Conservation (phyloP, 2,888 invertebrate genomes). For the Cetonia aurata region DNA sequence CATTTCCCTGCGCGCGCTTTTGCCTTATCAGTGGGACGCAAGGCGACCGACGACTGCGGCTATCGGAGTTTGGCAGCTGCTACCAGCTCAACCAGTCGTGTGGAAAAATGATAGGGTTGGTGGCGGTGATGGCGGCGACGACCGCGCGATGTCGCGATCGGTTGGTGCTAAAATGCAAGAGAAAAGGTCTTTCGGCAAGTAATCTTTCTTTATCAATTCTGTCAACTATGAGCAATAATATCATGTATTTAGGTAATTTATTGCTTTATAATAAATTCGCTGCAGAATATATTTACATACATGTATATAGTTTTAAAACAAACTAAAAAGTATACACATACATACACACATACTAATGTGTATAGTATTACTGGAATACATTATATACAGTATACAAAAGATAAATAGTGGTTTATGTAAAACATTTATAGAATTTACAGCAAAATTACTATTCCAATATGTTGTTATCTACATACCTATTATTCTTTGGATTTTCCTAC, state of each 20-base stretch:
- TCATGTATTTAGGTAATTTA: not conserved
- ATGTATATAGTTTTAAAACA: too few relatives aligned
- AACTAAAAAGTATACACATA: too few relatives aligned
- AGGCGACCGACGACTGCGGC: slow-evolving; percentile 67
- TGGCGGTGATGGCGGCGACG: slow-evolving; percentile 17
- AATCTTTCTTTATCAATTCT: slow-evolving; percentile 12
- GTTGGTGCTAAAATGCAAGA: slow-evolving; percentile 20
- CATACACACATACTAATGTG: too few relatives aligned
- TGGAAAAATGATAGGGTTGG: slow-evolving; percentile 71
- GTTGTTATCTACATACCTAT: too few relatives aligned
- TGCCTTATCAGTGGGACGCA: slow-evolving; percentile 64
- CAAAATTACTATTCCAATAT: too few relatives aligned
- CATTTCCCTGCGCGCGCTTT: slow-evolving; percentile 59
- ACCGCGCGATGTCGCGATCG: slow-evolving; percentile 25
- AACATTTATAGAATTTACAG: too few relatives aligned
- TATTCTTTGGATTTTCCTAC: too few relatives aligned
- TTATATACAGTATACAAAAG: too few relatives aligned
- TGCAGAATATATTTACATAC: too few relatives aligned
- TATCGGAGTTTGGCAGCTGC: slow-evolving; percentile 64
- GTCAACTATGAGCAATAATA: not conserved
- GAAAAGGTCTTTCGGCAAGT: slow-evolving; percentile 17
- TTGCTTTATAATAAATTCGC: not conserved
- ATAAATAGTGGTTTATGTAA: too few relatives aligned
- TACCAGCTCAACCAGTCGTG: slow-evolving; percentile 67
- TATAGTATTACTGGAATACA: too few relatives aligned